Evolutionary conservation across 2,888 invertebrate species (phyloP), one percentile per base, ranked within the genome.

Genomic region (Drosophila engyochracea): DNA sequence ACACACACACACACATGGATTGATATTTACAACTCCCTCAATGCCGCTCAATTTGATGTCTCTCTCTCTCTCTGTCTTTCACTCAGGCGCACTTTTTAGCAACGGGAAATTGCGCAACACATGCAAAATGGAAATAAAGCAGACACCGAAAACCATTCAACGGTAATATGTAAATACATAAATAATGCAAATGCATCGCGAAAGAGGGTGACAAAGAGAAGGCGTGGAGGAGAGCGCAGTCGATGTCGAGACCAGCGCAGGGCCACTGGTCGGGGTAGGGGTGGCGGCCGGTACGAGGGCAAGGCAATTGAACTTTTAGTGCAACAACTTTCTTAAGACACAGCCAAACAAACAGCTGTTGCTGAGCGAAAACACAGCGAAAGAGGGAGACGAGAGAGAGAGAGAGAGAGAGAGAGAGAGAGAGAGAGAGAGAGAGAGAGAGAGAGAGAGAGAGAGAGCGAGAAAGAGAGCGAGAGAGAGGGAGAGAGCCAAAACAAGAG

Each of bases 101-200:
- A 74, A 69, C 84, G 85, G 89, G 89, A 90, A 89, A 90, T 85
- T 85, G 86, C 79, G 91, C 79, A 85, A 86, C 87, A 89, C 61
- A 83, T 86, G 78, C 76, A 86, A 85, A 86, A 79, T 83, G 87
- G 66, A 76, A 83, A 83, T 85, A 64, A 85, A 79, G 67, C 71
- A 71, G 73, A 39, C n/a, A 70, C 51, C 22, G 60, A 63, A 81
- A 69, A 68, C 68, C 68, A 69, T 68, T 63, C 49, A 71, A 54
- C 65, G 52, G 44, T 81, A 77, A 81, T 81, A 49, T 39, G 41
- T 37, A 57, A 28, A 57, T 41, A 64, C 82, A 89, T 81, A 85
- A 89, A 85, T 90, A 85, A 85, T 85, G 91, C 89, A 85, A 85
- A 86, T 89, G 87, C 75, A 88, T 44, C 31, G 55, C 31, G 30